phyloP scores from a whole-genome alignment of 2,888 invertebrate genomes.

The Drosophila macrospina region DNA sequence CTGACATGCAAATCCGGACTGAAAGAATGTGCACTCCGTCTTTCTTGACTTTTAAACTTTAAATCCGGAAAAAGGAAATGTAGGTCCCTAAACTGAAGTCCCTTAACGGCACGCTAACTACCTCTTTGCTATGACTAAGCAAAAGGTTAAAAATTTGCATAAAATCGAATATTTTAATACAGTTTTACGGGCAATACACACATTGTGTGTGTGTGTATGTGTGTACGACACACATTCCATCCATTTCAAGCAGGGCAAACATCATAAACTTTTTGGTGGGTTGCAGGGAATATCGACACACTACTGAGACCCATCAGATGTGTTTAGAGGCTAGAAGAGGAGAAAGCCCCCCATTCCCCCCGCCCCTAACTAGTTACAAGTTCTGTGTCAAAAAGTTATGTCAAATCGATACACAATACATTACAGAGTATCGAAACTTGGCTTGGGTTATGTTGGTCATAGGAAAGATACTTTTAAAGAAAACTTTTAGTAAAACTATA shows the following conservation, averaged over 20 bases:
- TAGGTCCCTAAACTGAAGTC: slow-evolving; percentile 47
- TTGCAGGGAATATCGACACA: slow-evolving; percentile 11
- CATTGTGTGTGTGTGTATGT: slow-evolving; percentile 21
- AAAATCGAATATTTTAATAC: slow-evolving; percentile 67
- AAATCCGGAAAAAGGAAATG: slow-evolving; percentile 60
- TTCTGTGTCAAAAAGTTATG: slow-evolving; percentile 41
- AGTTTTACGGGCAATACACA: slow-evolving; percentile 34
- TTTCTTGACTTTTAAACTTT: slow-evolving; percentile 73
- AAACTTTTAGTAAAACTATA: neutral
- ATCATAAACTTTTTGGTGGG: slow-evolving; percentile 46
- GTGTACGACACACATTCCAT: slow-evolving; percentile 48
- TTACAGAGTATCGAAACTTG: slow-evolving; percentile 13
- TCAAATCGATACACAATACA: slow-evolving; percentile 31
- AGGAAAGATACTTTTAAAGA: neutral
- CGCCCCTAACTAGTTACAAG: slow-evolving; percentile 36
- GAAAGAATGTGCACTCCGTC: slow-evolving; percentile 41
- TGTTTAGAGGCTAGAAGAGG: slow-evolving; percentile 32
- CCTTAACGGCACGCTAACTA: slow-evolving; percentile 62
- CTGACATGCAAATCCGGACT: slow-evolving; percentile 59
- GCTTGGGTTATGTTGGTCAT: neutral
- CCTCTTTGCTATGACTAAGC: slow-evolving; percentile 34
- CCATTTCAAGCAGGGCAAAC: slow-evolving; percentile 41
- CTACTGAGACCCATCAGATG: slow-evolving; percentile 23
- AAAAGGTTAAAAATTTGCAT: slow-evolving; percentile 76
- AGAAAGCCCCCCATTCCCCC: neutral